Percentiles rank a stretch among this genome's conserved stretches.
Evolutionary conservation across 2,888 invertebrate genomes (phyloP).

Genomic region (Corythucha ciliata): DNA sequence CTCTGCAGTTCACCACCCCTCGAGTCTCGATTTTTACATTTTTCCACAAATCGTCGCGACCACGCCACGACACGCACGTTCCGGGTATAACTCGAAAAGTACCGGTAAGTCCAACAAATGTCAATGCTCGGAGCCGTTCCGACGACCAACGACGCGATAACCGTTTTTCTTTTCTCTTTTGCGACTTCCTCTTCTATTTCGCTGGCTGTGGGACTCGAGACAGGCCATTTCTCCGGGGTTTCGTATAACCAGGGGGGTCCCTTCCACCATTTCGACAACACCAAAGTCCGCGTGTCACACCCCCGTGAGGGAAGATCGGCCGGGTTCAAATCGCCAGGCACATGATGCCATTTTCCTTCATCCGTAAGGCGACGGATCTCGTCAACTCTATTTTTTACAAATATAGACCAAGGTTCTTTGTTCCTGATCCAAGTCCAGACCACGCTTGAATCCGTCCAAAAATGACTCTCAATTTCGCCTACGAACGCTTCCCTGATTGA

Average conservation of each 20-base stretch:
- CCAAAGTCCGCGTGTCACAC: constrained; percentile 34
- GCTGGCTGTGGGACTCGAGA: too few species aligned
- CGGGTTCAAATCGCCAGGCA: constrained; percentile 38
- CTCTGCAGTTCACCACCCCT: too few species aligned
- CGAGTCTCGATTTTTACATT: too few species aligned
- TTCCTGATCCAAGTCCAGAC: constrained; percentile 35
- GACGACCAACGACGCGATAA: too few species aligned
- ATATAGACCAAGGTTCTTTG: constrained; percentile 35
- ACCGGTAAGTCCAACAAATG: neutral
- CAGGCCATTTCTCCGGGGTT: too few species aligned
- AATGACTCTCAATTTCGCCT: constrained; percentile 30
- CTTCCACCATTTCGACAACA: constrained; percentile 15
- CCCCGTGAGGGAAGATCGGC: constrained; percentile 39
- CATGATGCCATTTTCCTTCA: constrained; percentile 36
- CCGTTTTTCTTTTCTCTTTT: too few species aligned
- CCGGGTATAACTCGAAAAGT: too few species aligned
- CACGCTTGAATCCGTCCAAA: constrained; percentile 37
- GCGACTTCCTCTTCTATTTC: too few species aligned
- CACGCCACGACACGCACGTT: neutral
- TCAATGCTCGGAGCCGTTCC: too few species aligned
- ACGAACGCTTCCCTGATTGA: too few species aligned
- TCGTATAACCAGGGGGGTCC: constrained; percentile 11
- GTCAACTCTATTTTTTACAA: constrained; percentile 28
- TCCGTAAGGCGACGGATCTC: neutral
- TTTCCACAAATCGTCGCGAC: too few species aligned